These are phyloP conservation scores for Schrankia costaestrigalis DNA, from an alignment of 2,888 invertebrate species.

Conservation along the genomic window DNA sequence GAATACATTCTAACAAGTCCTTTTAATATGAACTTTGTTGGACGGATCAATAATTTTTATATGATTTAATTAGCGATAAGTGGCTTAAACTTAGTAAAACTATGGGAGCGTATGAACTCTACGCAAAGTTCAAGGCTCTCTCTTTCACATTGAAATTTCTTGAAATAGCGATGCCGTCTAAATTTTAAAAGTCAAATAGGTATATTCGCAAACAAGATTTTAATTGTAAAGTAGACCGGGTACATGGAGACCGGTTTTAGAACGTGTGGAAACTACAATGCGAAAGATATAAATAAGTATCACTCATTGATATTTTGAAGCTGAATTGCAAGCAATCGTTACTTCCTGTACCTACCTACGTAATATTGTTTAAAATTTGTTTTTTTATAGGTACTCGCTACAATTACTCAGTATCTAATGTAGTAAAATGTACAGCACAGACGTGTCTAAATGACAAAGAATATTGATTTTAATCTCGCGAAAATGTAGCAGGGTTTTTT, in stretches of 20 bases:
- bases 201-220: constrained; percentile 20
- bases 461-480: too few species aligned
- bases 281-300: constrained; percentile 33
- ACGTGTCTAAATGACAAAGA: too few species aligned
- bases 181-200: constrained; percentile 12
- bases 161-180: constrained; percentile 13
- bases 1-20: too few species aligned
- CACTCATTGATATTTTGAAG: constrained; percentile 34
- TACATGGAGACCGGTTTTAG: constrained; percentile 25
- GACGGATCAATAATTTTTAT: constrained; percentile 14
- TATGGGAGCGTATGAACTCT: constrained; percentile 12
- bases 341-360: constrained; percentile 3
- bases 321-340: constrained; percentile 29
- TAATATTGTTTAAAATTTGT: too few species aligned
- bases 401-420: too few species aligned
- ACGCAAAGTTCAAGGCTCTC: constrained; percentile 28
- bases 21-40: constrained; percentile 5
- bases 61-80: constrained; percentile 32
- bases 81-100: constrained; percentile 23
- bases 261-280: constrained; percentile 27
- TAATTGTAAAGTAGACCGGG: constrained; percentile 23
- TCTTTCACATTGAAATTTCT: constrained; percentile 11
- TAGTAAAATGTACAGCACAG: too few species aligned
- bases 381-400: too few species aligned
- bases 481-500: too few species aligned